Percentiles rank a stretch among this genome's conserved stretches.
Conservation (phyloP, 2,113 vertebrate genomes). For the Eptesicus fuscus region DNA sequence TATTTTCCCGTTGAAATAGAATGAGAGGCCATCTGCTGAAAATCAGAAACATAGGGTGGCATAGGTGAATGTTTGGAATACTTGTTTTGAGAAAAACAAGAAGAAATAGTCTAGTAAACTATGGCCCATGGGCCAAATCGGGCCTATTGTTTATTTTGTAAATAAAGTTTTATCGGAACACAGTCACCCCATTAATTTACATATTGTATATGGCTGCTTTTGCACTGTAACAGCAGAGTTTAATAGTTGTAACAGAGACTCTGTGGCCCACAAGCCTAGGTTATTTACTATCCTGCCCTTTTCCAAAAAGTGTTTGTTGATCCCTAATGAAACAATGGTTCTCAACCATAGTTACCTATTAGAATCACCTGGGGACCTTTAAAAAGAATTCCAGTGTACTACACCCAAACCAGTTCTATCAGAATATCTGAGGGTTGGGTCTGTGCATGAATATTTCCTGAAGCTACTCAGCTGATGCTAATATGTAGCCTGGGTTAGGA, state of each 20-base stretch:
- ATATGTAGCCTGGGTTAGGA: background rate
- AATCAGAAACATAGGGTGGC: background rate
- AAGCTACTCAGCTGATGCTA: background rate
- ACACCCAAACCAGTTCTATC: background rate
- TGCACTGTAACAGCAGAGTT: background rate
- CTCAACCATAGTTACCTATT: background rate
- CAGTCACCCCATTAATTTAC: background rate
- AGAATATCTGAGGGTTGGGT: background rate
- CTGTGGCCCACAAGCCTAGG: background rate
- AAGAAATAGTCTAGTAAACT: background rate
- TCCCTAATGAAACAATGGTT: background rate
- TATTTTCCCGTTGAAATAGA: background rate
- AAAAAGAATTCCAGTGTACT: background rate
- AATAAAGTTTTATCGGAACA: conserved; percentile 20
- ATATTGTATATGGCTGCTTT: background rate
- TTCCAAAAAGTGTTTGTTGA: background rate
- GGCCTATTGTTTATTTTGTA: background rate
- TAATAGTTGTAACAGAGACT: background rate
- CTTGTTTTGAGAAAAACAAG: background rate
- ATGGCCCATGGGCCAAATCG: background rate
- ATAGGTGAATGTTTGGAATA: background rate
- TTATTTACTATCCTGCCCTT: background rate
- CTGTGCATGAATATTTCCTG: background rate
- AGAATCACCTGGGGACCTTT: background rate
- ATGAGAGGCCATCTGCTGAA: background rate